Conservation (phyloP, 2,113 vertebrate species). For the Eclectus roratus region DNA sequence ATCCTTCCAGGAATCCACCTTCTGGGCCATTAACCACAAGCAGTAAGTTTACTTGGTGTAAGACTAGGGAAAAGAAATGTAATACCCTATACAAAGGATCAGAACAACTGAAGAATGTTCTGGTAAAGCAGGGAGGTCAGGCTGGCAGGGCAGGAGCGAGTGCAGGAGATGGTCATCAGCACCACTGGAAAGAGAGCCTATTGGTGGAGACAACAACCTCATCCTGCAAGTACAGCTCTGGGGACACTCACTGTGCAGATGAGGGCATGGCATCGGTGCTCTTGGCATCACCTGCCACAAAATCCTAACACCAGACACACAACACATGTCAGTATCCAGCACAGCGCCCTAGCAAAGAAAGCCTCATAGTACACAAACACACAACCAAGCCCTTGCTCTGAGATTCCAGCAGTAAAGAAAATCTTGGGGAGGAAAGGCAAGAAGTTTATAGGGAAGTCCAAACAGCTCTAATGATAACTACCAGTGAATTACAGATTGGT, state of each 20-base stretch:
- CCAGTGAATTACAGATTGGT: background rate
- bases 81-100: background rate
- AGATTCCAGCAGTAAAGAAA: background rate
- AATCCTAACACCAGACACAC: background rate
- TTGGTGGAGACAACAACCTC: background rate
- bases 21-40: background rate
- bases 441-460: background rate
- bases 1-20: background rate
- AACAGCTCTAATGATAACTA: background rate
- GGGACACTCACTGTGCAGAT: background rate
- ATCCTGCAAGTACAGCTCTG: background rate
- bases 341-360: background rate
- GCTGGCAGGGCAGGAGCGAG: background rate
- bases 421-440: background rate
- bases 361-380: background rate
- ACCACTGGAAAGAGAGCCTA: background rate
- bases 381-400: background rate
- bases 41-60: background rate
- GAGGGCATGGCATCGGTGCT: rapidly evolving
- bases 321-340: background rate
- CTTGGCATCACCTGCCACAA: background rate
- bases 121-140: slow-evolving; percentile 17
- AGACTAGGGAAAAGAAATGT: background rate
- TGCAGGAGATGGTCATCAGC: background rate
- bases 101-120: slow-evolving; percentile 18